phyloP scores from a whole-genome alignment of 2,113 vertebrate genomes.

The Fregata magnificens region DNA sequence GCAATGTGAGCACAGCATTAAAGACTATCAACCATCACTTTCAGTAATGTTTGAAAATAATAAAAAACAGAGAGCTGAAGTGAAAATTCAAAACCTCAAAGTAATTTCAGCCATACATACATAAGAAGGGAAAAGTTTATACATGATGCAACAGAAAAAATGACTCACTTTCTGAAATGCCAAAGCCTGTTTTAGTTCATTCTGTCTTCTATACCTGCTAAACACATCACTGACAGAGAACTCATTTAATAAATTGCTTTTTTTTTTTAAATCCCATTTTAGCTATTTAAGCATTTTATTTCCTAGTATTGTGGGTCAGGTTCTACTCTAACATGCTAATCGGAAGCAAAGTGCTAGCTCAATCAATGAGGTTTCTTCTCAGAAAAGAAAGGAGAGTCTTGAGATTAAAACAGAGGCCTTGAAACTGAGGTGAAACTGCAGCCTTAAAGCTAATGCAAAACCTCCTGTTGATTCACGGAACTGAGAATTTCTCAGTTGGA shows the following conservation, averaged over 20 bases:
- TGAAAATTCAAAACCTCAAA: conserved; percentile 67
- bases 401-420: conserved; percentile 49
- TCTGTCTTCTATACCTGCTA: conserved; percentile 33
- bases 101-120: conserved; percentile 56
- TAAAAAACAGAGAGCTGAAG: conserved; percentile 50
- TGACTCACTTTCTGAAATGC: conserved; percentile 19
- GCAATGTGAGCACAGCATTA: not conserved
- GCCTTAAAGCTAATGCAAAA: conserved; percentile 3
- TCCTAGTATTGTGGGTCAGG: not conserved
- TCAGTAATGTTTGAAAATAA: conserved; percentile 46
- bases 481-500: not conserved
- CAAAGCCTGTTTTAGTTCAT: conserved; percentile 38
- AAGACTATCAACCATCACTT: not conserved
- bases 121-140: conserved; percentile 38
- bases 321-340: not conserved
- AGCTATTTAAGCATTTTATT: conserved; percentile 31
- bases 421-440: conserved; percentile 38
- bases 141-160: conserved; percentile 65
- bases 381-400: not conserved
- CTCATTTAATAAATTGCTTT: conserved; percentile 51
- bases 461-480: not conserved
- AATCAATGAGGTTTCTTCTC: not conserved
- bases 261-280: conserved; percentile 10
- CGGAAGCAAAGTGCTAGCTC: not conserved
- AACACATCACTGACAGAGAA: conserved; percentile 44